Evolutionary conservation across 2,888 invertebrate species (phyloP), one percentile per base, ranked within the genome.

Genomic region (Celastrina argiolus): DNA sequence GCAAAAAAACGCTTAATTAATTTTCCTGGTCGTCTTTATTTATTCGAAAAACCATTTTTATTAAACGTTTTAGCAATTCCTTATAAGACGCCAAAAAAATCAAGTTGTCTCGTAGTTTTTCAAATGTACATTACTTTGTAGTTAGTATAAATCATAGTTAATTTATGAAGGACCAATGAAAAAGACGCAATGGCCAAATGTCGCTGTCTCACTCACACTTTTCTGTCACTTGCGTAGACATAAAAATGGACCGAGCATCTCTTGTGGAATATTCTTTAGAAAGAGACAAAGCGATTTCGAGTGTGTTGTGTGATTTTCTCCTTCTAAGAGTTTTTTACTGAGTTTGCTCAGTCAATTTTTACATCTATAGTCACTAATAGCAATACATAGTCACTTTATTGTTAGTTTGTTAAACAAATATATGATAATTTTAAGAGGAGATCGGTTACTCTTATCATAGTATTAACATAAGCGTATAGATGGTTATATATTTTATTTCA

Each of bases 111-210:
- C 10, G 51, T 22, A 51, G 51, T 12, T 45, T 18, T 51, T 22
- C 4, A 22, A 51, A 10, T 36, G 36, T 36, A 36, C 22, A 22
- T 12, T 26, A 22, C 26, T 22, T 51, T 51, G 51, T 51, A 26
- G 51, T 51, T 26, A 22, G 22, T 51, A 42, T 42, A 10, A 22
- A 51, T 4, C 51, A 26, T 51, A 51, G 51, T 51, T 51, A 51
- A 51, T 51, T 51, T 51, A 51, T 22, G 14, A 45, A 45, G 45
- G 51, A 51, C 51, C 51, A 51, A 51, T 51, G 45, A 45, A 18
- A 45, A 22, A 18, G 45, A 18, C 45, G 45, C 45, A 18, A 45
- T 18, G 12, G 22, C 51, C 45, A 45, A 45, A 18, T 16, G n/a
- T 16, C 10, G 16, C 45, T 18, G 18, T 22, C 36, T 36, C 12